Evolutionary conservation across 30 jellyfish, hydroid and myxozoan genomes (phyloP), one percentile per base, ranked within the genome.

Genomic region (Pelagia noctiluca): DNA sequence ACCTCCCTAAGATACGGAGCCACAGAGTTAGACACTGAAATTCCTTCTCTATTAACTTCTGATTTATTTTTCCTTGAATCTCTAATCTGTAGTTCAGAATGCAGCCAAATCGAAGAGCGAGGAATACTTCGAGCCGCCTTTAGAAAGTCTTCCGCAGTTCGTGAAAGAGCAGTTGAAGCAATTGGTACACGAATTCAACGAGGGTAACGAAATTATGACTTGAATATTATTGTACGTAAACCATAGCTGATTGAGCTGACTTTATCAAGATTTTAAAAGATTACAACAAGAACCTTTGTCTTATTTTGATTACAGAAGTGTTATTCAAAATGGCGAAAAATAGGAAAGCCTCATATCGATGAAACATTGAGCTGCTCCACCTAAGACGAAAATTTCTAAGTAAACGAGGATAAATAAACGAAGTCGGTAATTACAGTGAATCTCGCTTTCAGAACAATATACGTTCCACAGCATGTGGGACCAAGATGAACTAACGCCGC

Each of bases 151-250:
- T 8, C 97, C 97, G 63, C 72, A 65, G 50, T 35, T 64, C 60
- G 86, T 75, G 25, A 29, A 62, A n/a, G 86, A 80, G 18, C 88
- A 80, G 49, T 50, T 88, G 72, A 80, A 81, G 19, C 83, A 71
- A 13, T 54, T 88, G 52, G 84, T 80, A 50, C 47, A 65, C 19
- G 97, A 88, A 50, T 82, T 88, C 23, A 65, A 80, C 23, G 90
- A 88, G 21, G 97, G 97, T 88, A 76, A 37, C 29, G 35, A 2
- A 1, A 4, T n/a, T 36, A 5, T 28, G 67, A 8, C 21, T 60
- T 22, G 10, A 5, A 5, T 60, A n/a, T n/a, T n/a, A n/a, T n/a
- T n/a, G n/a, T n/a, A n/a, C n/a, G n/a, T n/a, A n/a, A n/a, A n/a
- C n/a, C n/a, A n/a, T n/a, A n/a, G n/a, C n/a, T n/a, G n/a, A n/a